Evolutionary conservation across 2,113 vertebrate species (phyloP), one percentile per base, ranked within the genome.

Genomic region (Cathartes aura): DNA sequence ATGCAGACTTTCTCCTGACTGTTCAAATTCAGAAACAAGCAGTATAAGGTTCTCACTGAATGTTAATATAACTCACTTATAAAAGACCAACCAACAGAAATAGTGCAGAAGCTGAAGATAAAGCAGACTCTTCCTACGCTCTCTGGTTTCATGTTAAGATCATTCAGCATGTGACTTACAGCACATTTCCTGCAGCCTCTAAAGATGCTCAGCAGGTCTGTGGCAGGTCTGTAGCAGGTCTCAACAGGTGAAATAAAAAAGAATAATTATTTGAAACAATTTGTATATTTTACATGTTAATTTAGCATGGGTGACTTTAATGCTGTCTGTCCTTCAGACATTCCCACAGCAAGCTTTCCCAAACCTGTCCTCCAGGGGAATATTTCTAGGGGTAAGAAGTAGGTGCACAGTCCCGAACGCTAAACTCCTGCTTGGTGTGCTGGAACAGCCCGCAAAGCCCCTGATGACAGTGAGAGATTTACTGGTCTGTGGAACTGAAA

Each of bases 321-420:
- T 38, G 14, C 13, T 64, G 4, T 24, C 32, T 79, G 52, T 55
- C n/a, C 45, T 66, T 72, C 67, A 66, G 66, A 64, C 0, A 2
- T 89, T 87, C 58, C 48, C 87, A 87, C 45, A 71, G 63, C 12
- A 71, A 84, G 23, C 17, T 73, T 50, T 85, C 50, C 60, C 45
- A 82, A 75, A 53, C n/a, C 38, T 68, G 66, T 75, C 36, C 55
- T 87, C 23, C 42, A 56, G 72, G 29, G 55, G 26, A 85, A 7
- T 67, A 55, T 82, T 92, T 91, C 50, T 56, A 42, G 8, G 12
- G 29, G 6, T 60, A 42, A 64, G 27, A 71, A 45, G 24, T 45
- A 56, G 63, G 23, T 26, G 26, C 8, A 4, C 8, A 48, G 20
- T 38, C 12, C 38, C 0, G 0, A 89, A 40, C 1, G 12, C 47